Evolutionary conservation across 2,888 invertebrate genomes (phyloP).

Genomic region (Tyria jacobaeae): DNA sequence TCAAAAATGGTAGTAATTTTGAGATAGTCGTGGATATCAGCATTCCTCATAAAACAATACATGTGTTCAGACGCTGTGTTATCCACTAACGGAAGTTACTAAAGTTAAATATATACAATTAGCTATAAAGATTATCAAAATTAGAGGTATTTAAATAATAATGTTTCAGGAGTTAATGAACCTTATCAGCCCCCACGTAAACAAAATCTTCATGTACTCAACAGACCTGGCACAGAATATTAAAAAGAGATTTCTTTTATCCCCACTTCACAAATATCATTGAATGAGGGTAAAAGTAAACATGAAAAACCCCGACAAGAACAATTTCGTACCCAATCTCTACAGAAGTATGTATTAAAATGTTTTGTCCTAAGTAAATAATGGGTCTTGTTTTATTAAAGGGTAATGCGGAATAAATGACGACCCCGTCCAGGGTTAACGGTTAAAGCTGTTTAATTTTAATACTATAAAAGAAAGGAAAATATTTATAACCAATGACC

Average conservation of each 20-base stretch:
- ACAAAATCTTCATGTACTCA: not conserved
- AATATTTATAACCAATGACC: constrained; percentile 1
- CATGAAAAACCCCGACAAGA: constrained; percentile 33
- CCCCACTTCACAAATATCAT: constrained; percentile 23
- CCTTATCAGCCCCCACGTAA: not conserved
- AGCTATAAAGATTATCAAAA: no score
- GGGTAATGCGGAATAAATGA: constrained; percentile 13
- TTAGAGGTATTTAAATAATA: not conserved
- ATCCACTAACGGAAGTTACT: no score
- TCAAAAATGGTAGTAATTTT: no score
- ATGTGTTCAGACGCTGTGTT: no score
- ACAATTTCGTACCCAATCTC: constrained; percentile 40
- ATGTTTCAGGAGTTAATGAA: not conserved
- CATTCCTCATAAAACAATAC: no score
- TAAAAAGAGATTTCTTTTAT: constrained; percentile 22
- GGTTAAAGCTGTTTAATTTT: constrained; percentile 7
- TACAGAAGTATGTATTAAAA: constrained; percentile 33
- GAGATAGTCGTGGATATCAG: no score
- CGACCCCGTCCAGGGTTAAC: not conserved
- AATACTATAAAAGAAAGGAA: not conserved
- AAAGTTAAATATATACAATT: no score
- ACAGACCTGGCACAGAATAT: constrained; percentile 14
- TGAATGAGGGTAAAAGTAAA: constrained; percentile 30
- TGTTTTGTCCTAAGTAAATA: constrained; percentile 52
- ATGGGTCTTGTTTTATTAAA: constrained; percentile 16